Evolutionary conservation across 1,140 invertebrate species (phyloP), one percentile per base, ranked within the genome.

Genomic region (Drosophila kikkawai): DNA sequence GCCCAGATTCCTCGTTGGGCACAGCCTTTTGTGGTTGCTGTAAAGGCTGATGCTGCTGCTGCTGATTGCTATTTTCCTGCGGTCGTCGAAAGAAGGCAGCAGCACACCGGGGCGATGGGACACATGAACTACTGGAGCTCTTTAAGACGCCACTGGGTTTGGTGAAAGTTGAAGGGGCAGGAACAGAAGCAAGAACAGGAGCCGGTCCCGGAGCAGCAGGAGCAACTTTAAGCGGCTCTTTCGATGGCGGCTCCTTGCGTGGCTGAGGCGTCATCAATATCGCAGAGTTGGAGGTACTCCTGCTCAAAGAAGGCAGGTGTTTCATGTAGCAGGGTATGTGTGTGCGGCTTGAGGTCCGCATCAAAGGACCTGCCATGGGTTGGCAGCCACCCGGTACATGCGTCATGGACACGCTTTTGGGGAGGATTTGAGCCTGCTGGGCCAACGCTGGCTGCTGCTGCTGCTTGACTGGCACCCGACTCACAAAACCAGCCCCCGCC

Each of bases 311-410:
- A 3, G 91, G 87, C 47, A 92, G 51, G 64, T 92, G 83, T 56
- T 91, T 92, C 91, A 92, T 92, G 39, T 92, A 92, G 75, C 86
- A 92, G 19, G 91, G 91, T 80, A 92, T 92, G 39, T 91, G 91
- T 0, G 91, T 91, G 45, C 91, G 91, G 34, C 91, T 93, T 2
- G 81, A 58, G 13, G 92, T 91, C 22, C 91, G 75, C 17, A 79
- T n/a, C 17, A 92, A 45, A 19, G 64, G 50, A 26, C 34, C 48
- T 17, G 26, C 32, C 4, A 37, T 9, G 29, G 50, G 29, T 32
- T 45, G 64, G 34, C 37, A 42, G 55, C 39, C 64, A 22, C 68
- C 79, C 8, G 88, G 91, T 22, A 93, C 86, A 63, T 91, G 92
- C 0, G 90, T 82, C 75, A 92, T 80, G 22, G 92, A 93, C 15